phyloP scores from a whole-genome alignment of 2,113 vertebrate genomes.

The Dipodomys spectabilis region DNA sequence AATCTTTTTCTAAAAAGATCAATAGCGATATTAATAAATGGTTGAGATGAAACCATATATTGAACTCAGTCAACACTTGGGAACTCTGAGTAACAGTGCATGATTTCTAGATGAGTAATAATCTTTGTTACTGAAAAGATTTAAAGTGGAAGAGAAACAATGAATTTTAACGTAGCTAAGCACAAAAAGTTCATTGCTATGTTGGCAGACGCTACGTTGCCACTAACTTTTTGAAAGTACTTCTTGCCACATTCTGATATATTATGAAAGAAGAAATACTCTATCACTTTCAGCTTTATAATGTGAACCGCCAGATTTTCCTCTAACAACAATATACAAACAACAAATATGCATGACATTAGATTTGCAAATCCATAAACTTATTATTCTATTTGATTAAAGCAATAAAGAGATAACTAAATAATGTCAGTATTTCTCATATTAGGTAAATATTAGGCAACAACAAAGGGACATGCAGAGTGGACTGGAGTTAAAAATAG shows the following conservation, averaged over 20 bases:
- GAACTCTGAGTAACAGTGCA: neutral
- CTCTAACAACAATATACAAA: neutral
- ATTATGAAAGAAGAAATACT: neutral
- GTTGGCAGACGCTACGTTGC: neutral
- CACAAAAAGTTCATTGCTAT: neutral
- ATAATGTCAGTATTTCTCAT: too few species aligned
- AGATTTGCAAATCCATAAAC: too few species aligned
- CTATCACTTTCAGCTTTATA: neutral
- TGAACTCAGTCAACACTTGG: neutral
- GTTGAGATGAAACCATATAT: neutral
- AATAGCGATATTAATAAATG: neutral
- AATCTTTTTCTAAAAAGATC: neutral
- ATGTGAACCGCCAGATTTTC: neutral
- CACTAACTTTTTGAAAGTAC: neutral
- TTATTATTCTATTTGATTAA: too few species aligned
- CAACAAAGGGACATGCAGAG: too few species aligned
- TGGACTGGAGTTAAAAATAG: too few species aligned
- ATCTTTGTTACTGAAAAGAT: neutral
- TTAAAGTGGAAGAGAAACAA: neutral
- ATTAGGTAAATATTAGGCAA: too few species aligned
- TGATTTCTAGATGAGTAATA: neutral
- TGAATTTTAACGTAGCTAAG: neutral
- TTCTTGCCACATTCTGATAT: neutral
- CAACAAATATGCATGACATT: neutral
- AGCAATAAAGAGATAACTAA: too few species aligned